phyloP scores from a whole-genome alignment of 2,797 vertebrate genomes.

The Etheostoma nigrum region DNA sequence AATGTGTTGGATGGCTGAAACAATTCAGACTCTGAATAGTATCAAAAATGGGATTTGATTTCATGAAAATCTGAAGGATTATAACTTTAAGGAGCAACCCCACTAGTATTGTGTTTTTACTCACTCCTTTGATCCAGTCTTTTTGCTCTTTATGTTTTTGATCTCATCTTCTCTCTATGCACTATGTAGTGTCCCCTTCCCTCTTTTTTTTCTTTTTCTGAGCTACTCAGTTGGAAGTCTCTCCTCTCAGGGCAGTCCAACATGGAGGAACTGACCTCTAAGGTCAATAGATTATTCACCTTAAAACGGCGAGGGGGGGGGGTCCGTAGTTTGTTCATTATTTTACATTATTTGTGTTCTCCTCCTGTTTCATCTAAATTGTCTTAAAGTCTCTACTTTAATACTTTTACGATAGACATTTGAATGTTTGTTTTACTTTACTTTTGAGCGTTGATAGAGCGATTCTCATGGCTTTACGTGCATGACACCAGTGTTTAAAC shows the following conservation, averaged over 20 bases:
- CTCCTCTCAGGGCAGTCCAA: slow-evolving; percentile 24
- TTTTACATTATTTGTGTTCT: background rate
- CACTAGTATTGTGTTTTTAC: background rate
- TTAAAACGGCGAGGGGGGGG: background rate
- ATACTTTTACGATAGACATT: background rate
- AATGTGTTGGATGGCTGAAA: background rate
- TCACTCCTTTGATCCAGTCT: background rate
- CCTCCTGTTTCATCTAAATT: background rate
- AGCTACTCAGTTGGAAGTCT: slow-evolving; percentile 33
- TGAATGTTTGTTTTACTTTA: slow-evolving; percentile 11
- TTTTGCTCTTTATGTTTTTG: slow-evolving; percentile 5
- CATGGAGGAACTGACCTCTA: slow-evolving; percentile 36
- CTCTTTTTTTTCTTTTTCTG: slow-evolving; percentile 5
- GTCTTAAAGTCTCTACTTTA: background rate
- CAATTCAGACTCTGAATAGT: background rate
- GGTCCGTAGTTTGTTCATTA: background rate
- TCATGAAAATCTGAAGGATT: background rate
- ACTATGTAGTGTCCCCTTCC: background rate
- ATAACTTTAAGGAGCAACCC: background rate
- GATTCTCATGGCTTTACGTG: slow-evolving; percentile 61
- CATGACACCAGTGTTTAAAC: slow-evolving; percentile 70
- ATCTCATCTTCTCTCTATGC: slow-evolving; percentile 11
- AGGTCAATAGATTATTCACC: slow-evolving; percentile 39
- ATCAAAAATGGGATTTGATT: background rate
- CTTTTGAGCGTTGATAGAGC: slow-evolving; percentile 19